phyloP scores from a whole-genome alignment of 1,140 invertebrate genomes.

The Calosoma granatense region DNA sequence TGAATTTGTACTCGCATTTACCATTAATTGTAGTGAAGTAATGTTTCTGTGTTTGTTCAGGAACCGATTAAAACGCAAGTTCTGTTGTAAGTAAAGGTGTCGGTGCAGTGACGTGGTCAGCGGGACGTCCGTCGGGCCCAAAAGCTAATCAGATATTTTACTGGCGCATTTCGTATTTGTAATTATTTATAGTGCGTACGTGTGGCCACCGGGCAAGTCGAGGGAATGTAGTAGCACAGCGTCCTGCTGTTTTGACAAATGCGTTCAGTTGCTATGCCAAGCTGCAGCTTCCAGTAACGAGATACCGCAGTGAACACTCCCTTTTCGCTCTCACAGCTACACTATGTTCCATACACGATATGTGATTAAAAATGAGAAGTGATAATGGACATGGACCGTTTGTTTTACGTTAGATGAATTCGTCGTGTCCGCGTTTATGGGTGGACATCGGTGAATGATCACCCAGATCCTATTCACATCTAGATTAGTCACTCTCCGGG shows the following conservation, averaged over 20 bases:
- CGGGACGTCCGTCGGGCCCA: background rate
- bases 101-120: background rate
- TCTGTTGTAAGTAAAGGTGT: background rate
- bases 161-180: conserved; percentile 1
- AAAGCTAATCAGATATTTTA: conserved; percentile 4
- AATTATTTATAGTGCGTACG: conserved; percentile 8
- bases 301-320: background rate
- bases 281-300: background rate
- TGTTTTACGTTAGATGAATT: conserved; percentile 9
- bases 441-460: background rate
- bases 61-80: too few relatives aligned
- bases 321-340: background rate
- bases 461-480: too few relatives aligned
- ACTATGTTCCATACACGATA: background rate
- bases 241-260: conserved; percentile 1
- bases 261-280: background rate
- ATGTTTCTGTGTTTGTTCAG: too few relatives aligned
- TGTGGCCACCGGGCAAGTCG: background rate
- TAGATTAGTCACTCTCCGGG: too few relatives aligned
- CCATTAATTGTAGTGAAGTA: too few relatives aligned
- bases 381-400: background rate
- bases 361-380: background rate
- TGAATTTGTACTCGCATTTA: too few relatives aligned
- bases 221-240: background rate
- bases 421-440: background rate